Base-by-base conservation (phyloP, 2,888 invertebrate genomes). In the Drosophila nr. perissopoda region DNA sequence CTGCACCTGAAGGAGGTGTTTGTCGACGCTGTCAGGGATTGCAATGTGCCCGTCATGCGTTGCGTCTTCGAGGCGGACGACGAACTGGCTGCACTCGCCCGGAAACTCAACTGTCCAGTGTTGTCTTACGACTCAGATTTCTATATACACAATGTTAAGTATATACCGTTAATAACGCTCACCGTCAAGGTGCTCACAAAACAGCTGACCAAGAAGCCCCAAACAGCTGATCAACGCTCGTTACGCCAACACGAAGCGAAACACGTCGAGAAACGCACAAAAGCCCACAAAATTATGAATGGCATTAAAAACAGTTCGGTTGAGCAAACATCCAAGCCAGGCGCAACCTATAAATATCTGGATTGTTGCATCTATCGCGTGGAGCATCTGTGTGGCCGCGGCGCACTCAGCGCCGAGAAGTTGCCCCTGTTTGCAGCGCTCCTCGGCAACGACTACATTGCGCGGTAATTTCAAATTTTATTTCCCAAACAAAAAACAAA, bases 81-180 rank as follows among this genome's bases (percentile, higher is more conserved):
- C 80, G 96, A 97, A 89, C 95, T 98, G 63, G 98, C 98, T 0
- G 95, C 96, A 0, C 92, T 98, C 80, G 97, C 98, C 0, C 95
- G 96, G 76, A 94, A 95, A 65, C 93, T 98, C 3, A 94, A 96
- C 45, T 98, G 98, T 85, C 98, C 98, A 0, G 96, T 99, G 3
- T 92, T 99, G 5, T 98, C 98, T 89, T 97, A 96, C 82, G 99
- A 99, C 93, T 98, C 98, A 0, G 99, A 99, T 93, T 99, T 98
- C 93, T 98, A 96, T 89, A 96, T 99, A 76, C 97, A 96, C 92
- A 96, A 97, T 93, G 95, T 97, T 0, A 93, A 94, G 2, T 98
- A 97, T 82, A 96, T 99, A 77, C 97, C 97, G 0, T 95, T 97
- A 77, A 94, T 95, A 36, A 95, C 95, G 31, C 90, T 97, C 16